Evolutionary conservation across 2,797 vertebrate species (phyloP).

Genomic region (Staurois parvus): DNA sequence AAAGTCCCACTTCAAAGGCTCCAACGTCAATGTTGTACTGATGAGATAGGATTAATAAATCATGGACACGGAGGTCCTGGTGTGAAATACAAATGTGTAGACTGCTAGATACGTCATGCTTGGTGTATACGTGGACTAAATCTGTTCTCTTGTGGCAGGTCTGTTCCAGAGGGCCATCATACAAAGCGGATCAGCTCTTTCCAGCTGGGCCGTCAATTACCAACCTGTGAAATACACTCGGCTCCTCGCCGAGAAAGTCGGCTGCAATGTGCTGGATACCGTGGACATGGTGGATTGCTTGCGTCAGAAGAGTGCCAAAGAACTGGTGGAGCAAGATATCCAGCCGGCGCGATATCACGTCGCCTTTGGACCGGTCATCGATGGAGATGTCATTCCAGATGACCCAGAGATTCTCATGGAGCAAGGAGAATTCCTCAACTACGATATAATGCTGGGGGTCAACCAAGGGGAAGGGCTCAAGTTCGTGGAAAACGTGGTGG

Average conservation of each 20-base stretch:
- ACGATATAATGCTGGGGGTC: constrained; percentile 98
- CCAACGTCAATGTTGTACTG: background rate
- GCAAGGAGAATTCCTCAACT: constrained; percentile 99
- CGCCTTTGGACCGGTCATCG: constrained; percentile 96
- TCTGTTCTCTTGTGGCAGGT: constrained; percentile 78
- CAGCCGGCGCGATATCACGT: constrained; percentile 97
- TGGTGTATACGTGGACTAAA: background rate
- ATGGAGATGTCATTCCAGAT: constrained; percentile 96
- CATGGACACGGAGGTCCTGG: background rate
- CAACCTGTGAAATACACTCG: constrained; percentile 98
- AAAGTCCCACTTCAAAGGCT: constrained; percentile 48
- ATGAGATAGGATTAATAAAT: background rate
- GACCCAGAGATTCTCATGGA: constrained; percentile 99
- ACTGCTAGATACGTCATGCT: background rate
- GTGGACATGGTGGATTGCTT: constrained; percentile 98
- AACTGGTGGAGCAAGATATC: constrained; percentile 98
- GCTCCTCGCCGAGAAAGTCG: constrained; percentile 94
- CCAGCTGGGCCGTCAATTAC: constrained; percentile 99
- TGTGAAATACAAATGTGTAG: background rate
- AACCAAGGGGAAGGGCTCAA: constrained; percentile 98
- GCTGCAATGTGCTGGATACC: constrained; percentile 95
- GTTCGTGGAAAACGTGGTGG: constrained; percentile 97
- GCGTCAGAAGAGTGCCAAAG: constrained; percentile 93
- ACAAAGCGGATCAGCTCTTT: constrained; percentile 95
- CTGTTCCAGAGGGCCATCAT: constrained; percentile 98